Conservation (phyloP, 2,113 vertebrate species). For the Bambusicola thoracicus region DNA sequence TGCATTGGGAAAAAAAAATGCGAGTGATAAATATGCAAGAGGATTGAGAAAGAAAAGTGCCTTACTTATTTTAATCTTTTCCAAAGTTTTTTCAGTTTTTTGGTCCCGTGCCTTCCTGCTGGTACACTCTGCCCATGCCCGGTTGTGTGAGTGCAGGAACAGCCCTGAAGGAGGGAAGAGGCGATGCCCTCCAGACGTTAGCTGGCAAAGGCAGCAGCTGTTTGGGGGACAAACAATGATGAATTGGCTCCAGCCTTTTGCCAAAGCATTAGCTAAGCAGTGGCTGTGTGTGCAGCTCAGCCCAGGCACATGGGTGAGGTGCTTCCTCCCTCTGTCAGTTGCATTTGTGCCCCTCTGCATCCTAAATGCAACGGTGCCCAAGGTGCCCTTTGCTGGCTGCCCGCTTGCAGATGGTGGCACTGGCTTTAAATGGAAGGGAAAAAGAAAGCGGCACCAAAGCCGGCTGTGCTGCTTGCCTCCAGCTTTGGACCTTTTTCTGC, state of each 20-base stretch:
- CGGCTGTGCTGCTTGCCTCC: conserved; percentile 30
- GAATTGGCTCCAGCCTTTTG: conserved; percentile 20
- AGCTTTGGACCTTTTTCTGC: conserved; percentile 55
- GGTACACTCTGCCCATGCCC: neutral
- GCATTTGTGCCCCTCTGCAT: neutral
- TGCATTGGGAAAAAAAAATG: neutral
- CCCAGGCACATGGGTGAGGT: neutral
- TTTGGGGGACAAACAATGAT: conserved; percentile 50
- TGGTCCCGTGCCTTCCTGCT: neutral
- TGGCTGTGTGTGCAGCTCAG: neutral
- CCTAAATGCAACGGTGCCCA: neutral
- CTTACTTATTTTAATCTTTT: neutral
- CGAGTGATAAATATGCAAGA: neutral
- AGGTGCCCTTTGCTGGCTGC: conserved; percentile 9
- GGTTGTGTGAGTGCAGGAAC: neutral
- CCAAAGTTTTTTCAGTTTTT: neutral
- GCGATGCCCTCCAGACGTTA: neutral
- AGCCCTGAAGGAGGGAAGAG: conserved; percentile 19
- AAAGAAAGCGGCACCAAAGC: accelerated
- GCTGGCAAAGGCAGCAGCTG: conserved; percentile 29
- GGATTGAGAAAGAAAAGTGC: neutral
- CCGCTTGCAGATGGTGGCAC: neutral
- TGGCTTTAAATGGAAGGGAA: neutral
- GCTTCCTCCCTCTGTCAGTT: neutral
- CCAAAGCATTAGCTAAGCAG: conserved; percentile 28